Evolutionary conservation across 2,797 vertebrate genomes (phyloP).

Genomic region (Meda fulgida): DNA sequence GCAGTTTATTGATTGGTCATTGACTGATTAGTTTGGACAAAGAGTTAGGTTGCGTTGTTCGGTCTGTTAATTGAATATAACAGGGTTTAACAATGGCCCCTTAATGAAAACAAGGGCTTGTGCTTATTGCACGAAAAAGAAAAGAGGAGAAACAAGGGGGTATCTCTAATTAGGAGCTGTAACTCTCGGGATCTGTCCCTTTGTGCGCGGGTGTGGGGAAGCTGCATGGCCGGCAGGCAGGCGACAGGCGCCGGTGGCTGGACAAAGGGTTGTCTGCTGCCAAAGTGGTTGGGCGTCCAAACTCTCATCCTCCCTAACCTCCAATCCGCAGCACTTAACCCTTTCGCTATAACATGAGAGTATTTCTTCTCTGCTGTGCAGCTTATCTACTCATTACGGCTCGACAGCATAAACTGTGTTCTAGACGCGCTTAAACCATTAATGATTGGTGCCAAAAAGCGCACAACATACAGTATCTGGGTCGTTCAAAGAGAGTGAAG

Average conservation of each 20-base stretch:
- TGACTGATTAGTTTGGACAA: conserved; percentile 82
- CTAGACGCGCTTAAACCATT: conserved; percentile 19
- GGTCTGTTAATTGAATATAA: conserved; percentile 83
- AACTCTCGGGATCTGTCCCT: conserved; percentile 59
- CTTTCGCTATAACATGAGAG: conserved; percentile 67
- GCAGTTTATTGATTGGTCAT: conserved; percentile 78
- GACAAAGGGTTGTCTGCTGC: conserved; percentile 84
- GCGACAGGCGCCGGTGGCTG: conserved; percentile 81
- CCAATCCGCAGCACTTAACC: conserved; percentile 73
- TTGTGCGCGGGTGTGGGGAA: conserved; percentile 72
- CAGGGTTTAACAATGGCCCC: conserved; percentile 77
- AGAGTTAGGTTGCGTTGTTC: conserved; percentile 74
- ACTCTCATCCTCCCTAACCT: conserved; percentile 65
- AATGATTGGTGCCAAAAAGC: conserved; percentile 47
- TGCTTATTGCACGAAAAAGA: conserved; percentile 76
- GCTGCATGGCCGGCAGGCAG: conserved; percentile 78
- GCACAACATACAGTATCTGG: conserved; percentile 52
- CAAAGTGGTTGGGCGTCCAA: conserved; percentile 74
- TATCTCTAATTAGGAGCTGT: conserved; percentile 77
- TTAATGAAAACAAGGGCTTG: conserved; percentile 77
- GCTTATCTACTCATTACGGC: conserved; percentile 6
- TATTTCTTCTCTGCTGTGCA: conserved; percentile 23
- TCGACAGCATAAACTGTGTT: neutral
- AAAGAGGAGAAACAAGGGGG: conserved; percentile 74
- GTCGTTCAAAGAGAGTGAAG: conserved; percentile 45